Conservation (phyloP, 2,888 invertebrate genomes). For the Eupelmus urozonus region DNA sequence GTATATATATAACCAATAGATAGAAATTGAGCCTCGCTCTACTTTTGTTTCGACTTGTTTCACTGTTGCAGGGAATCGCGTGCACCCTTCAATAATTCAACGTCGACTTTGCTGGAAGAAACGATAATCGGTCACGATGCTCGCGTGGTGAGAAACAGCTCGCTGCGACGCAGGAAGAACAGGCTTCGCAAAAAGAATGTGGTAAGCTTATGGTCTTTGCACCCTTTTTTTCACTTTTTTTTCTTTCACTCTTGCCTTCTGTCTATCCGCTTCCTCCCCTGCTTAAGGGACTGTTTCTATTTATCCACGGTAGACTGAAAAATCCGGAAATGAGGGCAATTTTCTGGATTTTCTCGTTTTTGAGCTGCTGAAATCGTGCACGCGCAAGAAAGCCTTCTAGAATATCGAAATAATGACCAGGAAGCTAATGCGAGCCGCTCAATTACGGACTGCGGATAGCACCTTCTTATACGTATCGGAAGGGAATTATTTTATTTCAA, state of each 20-base stretch:
- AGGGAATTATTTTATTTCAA: slow-evolving; percentile 31
- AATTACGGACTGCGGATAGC: slow-evolving; percentile 13
- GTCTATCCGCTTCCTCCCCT: neutral
- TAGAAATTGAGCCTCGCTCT: slow-evolving; percentile 39
- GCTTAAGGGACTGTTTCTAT: slow-evolving; percentile 13
- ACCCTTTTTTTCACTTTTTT: neutral
- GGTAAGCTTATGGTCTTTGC: slow-evolving; percentile 68
- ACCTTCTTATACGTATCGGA: neutral
- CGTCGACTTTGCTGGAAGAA: slow-evolving; percentile 80
- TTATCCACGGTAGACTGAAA: neutral
- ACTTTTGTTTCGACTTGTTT: slow-evolving; percentile 45
- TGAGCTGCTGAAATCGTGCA: neutral
- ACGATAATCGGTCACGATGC: slow-evolving; percentile 73
- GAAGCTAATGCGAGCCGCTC: slow-evolving; percentile 19
- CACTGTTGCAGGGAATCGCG: slow-evolving; percentile 69
- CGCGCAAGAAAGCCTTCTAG: neutral
- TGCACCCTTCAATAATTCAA: slow-evolving; percentile 77
- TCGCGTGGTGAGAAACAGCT: slow-evolving; percentile 75
- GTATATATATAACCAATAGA: too few species aligned
- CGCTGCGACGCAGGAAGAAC: slow-evolving; percentile 77
- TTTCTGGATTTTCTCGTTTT: slow-evolving; percentile 7
- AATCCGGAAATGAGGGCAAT: slow-evolving; percentile 31
- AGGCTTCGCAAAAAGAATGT: slow-evolving; percentile 77
- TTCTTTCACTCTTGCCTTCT: neutral
- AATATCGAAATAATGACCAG: slow-evolving; percentile 28